Percentiles rank a stretch among this genome's conserved stretches.
phyloP scores from a whole-genome alignment of 35 echinoderm and acorn worm genomes.

The Anneissia japonica region DNA sequence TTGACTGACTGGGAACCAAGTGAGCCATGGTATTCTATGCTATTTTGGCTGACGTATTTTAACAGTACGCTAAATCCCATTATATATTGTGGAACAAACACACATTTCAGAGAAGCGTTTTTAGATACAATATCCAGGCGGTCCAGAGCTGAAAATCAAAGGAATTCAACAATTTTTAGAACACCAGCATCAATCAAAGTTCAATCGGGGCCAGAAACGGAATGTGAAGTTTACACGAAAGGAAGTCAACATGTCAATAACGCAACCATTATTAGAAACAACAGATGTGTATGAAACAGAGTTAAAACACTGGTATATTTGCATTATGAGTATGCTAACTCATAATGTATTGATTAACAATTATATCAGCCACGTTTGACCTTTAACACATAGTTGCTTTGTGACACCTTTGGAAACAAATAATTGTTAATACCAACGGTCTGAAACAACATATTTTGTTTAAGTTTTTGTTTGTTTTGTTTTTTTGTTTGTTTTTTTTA shows the following conservation, averaged over 20 bases:
- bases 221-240: background rate
- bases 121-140: background rate
- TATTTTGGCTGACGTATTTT: conserved; percentile 78
- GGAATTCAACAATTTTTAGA: background rate
- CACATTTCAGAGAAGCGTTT: conserved; percentile 55
- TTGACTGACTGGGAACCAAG: conserved; percentile 10
- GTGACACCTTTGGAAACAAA: too few species aligned
- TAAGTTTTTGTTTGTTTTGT: too few species aligned
- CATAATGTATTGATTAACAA: too few species aligned
- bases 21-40: conserved; percentile 19
- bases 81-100: conserved; percentile 66
- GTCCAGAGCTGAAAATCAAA: background rate
- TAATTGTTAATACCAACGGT: too few species aligned
- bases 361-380: too few species aligned
- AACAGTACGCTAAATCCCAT: conserved; percentile 82
- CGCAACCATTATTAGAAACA: background rate
- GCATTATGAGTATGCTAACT: too few species aligned
- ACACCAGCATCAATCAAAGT: background rate
- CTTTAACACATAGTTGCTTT: too few species aligned
- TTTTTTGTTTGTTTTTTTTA: too few species aligned
- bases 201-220: background rate
- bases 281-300: background rate
- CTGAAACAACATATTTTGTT: too few species aligned
- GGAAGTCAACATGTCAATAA: background rate
- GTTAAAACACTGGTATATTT: too few species aligned